Percentiles rank a stretch among this genome's conserved stretches.
These are phyloP conservation scores for Enhydra lutris DNA, from an alignment of 2,113 vertebrate genomes.

Conservation along the genomic window DNA sequence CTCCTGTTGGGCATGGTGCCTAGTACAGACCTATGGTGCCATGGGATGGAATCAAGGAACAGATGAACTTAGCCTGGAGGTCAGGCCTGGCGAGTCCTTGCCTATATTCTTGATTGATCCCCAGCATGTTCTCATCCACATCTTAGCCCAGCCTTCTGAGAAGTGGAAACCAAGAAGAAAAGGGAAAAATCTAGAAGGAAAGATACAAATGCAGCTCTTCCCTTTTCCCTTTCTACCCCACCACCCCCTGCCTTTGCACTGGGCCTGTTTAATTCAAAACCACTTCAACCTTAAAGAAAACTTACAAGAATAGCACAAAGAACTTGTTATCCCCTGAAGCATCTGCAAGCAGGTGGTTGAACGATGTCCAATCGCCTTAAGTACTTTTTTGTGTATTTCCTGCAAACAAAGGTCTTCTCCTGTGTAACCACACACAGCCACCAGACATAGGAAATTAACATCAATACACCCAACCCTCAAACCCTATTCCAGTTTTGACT, in stretches of 20 bases:
- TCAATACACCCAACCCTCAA: background rate
- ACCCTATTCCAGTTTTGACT: background rate
- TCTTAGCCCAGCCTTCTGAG: background rate
- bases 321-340: background rate
- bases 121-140: background rate
- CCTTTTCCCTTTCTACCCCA: background rate
- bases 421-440: background rate
- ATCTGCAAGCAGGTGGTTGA: background rate
- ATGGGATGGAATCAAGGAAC: background rate
- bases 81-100: background rate
- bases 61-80: background rate
- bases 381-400: background rate
- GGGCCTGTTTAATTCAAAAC: background rate
- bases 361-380: background rate
- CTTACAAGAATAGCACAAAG: background rate
- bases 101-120: background rate
- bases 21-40: background rate
- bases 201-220: background rate
- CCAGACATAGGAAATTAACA: background rate
- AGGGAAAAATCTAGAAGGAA: background rate
- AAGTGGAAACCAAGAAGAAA: background rate
- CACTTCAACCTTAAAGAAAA: slow-evolving; percentile 4
- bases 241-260: background rate
- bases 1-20: background rate
- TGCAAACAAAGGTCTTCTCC: background rate